Conservation (phyloP, 2,797 vertebrate genomes). For the Yasuhikotakia modesta region DNA sequence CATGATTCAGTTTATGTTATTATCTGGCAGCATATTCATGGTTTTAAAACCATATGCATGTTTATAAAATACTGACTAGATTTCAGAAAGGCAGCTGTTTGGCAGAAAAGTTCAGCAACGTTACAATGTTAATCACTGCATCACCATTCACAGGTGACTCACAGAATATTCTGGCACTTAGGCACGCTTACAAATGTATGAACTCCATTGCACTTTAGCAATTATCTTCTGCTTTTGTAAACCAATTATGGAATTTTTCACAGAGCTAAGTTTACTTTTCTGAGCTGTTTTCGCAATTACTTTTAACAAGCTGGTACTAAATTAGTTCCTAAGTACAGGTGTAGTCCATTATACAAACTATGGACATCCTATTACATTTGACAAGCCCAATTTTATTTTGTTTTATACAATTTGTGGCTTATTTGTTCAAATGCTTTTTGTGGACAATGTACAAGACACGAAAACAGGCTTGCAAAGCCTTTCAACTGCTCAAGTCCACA, state of each 20-base stretch:
- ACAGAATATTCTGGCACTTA: not conserved
- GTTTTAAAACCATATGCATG: constrained; percentile 1
- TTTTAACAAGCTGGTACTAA: not conserved
- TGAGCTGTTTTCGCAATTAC: not conserved
- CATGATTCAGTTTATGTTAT: constrained; percentile 30
- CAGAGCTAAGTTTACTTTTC: not conserved
- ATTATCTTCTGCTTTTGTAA: not conserved
- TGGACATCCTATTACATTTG: too few relatives aligned
- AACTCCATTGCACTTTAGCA: constrained; percentile 8
- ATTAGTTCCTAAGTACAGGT: too few relatives aligned
- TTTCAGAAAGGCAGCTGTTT: constrained; percentile 39
- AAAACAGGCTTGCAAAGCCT: constrained; percentile 16
- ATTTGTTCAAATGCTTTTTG: not conserved
- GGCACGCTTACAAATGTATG: constrained; percentile 13
- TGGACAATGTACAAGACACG: not conserved
- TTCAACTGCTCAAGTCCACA: constrained; percentile 47
- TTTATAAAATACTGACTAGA: constrained; percentile 51
- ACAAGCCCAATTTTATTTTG: too few relatives aligned
- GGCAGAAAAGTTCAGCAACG: constrained; percentile 37
- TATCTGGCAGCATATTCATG: constrained; percentile 38
- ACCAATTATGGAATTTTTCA: not conserved
- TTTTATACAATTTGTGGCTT: not conserved
- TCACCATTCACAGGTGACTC: not conserved
- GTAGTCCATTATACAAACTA: too few relatives aligned
- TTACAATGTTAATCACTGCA: constrained; percentile 29